A percentile compares a stretch with the other conserved stretches of the same genome.
Evolutionary conservation across 2,888 invertebrate species (phyloP).

Genomic region (Cylindroiulus punctatus): DNA sequence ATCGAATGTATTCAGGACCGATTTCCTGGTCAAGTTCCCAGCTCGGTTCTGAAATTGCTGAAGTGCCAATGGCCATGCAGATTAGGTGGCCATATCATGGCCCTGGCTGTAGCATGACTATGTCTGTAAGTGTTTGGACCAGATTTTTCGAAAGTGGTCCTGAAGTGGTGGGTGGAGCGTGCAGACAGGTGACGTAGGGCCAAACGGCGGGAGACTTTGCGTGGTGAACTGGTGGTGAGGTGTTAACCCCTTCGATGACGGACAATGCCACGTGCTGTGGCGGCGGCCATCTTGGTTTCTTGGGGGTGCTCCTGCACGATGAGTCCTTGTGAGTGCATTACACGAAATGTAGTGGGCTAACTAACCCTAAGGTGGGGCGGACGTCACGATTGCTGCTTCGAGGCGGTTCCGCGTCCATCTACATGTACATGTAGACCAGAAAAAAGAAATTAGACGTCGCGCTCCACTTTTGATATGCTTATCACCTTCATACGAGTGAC

Average conservation of each 20-base stretch:
- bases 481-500: constrained; percentile 44
- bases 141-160: background rate
- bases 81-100: background rate
- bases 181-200: background rate
- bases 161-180: background rate
- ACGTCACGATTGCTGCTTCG: constrained; percentile 13
- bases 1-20: no score
- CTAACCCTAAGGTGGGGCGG: constrained; percentile 25
- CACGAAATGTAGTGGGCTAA: constrained; percentile 11
- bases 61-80: background rate
- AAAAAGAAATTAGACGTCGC: background rate
- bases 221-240: constrained; percentile 9
- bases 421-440: background rate
- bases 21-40: background rate
- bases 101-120: background rate
- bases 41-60: background rate
- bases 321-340: background rate
- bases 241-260: background rate
- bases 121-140: background rate
- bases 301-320: background rate
- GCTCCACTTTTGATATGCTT: constrained; percentile 45
- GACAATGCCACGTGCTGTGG: background rate
- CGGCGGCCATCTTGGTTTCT: background rate
- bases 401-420: background rate
- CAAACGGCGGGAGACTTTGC: constrained; percentile 6